Evolutionary conservation across 2,888 invertebrate genomes (phyloP).

Genomic region (Archips crataeganus): DNA sequence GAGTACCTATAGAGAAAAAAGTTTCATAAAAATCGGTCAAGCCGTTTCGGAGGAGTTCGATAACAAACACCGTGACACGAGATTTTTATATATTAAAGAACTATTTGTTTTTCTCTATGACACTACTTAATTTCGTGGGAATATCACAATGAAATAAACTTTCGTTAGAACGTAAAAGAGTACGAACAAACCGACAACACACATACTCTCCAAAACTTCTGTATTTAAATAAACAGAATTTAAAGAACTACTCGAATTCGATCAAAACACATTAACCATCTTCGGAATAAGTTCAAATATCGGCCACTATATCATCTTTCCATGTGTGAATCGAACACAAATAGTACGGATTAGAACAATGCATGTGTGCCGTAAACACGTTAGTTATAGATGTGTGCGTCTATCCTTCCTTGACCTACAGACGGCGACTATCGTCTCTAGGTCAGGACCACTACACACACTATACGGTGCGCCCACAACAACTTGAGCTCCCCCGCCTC

Average conservation of each 20-base stretch:
- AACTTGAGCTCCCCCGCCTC: constrained; percentile 53
- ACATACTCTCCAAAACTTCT: no score
- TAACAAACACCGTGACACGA: no score
- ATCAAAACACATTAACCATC: constrained; percentile 23
- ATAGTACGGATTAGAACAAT: constrained; percentile 39
- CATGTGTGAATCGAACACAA: constrained; percentile 59
- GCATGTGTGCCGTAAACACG: constrained; percentile 22
- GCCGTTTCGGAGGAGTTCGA: no score
- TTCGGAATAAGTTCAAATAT: constrained; percentile 24
- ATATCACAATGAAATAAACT: no score
- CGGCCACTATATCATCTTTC: constrained; percentile 41
- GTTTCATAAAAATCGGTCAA: no score
- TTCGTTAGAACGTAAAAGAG: no score
- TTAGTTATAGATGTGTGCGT: constrained; percentile 52
- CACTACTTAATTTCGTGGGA: no score
- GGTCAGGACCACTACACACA: constrained; percentile 81
- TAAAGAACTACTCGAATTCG: not conserved
- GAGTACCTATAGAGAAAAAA: no score
- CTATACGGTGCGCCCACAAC: constrained; percentile 67
- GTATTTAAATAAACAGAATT: not conserved
- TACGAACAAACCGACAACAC: no score
- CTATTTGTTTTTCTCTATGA: no score
- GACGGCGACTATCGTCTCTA: constrained; percentile 78
- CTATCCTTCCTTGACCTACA: constrained; percentile 85
- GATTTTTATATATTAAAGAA: no score